A percentile compares a stretch with the other conserved stretches of the same genome.
These are phyloP conservation scores for Gallinago undulata DNA, from an alignment of 2,113 vertebrate genomes.

Conservation along the genomic window DNA sequence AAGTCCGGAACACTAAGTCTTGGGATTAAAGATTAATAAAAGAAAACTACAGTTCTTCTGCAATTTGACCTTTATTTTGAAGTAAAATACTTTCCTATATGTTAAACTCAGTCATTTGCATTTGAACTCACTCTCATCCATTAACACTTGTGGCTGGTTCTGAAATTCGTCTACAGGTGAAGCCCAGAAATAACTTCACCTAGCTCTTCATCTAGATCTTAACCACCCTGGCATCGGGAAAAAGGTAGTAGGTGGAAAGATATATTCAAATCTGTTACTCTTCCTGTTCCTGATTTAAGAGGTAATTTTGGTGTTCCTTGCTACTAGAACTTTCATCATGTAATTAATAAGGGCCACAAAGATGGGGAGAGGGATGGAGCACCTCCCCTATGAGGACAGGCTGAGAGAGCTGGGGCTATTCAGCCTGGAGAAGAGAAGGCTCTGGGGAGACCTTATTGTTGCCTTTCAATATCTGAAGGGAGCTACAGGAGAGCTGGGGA, in stretches of 20 bases:
- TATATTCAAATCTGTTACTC: not conserved
- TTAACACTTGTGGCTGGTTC: not conserved
- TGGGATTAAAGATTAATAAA: not conserved
- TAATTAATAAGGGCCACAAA: not conserved
- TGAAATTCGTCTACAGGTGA: not conserved
- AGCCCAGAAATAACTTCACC: not conserved
- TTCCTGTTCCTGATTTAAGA: not conserved
- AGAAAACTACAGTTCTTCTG: not conserved
- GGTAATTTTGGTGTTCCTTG: not conserved
- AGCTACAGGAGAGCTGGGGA: no score
- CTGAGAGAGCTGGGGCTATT: no score
- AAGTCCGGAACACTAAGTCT: not conserved
- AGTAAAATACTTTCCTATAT: not conserved
- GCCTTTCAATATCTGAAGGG: no score
- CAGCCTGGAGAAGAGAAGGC: no score
- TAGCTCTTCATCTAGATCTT: not conserved
- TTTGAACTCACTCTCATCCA: not conserved
- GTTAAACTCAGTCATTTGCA: not conserved
- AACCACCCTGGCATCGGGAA: not conserved
- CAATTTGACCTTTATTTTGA: not conserved
- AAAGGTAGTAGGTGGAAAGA: not conserved
- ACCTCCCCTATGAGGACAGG: no score
- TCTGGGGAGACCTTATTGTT: no score
- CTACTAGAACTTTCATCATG: not conserved
- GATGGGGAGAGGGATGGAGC: no score